Base-by-base conservation (phyloP, 1,140 invertebrate genomes). In the Triops longicaudatus region DNA sequence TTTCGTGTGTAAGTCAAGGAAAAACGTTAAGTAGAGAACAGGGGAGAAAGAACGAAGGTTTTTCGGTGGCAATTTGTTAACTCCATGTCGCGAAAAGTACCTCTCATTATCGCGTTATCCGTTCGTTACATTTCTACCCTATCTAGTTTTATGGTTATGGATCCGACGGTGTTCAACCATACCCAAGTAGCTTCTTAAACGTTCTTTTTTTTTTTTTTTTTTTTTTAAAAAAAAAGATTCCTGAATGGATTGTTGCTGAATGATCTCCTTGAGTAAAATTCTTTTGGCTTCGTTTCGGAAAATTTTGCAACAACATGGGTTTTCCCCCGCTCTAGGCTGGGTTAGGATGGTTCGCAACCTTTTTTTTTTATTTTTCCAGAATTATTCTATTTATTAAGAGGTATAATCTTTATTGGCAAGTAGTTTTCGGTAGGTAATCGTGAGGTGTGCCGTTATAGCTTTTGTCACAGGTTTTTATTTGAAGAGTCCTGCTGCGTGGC, bases 371-470 rank as follows among this genome's bases (percentile, higher is more conserved):
- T 2, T 37, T 37, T 37, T 7, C 31, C 2, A 37, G 7, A 37
- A 37, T 9, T 22, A 22, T 63, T 63, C 3, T 1, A 63, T n/a
- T 63, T 22, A 22, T 17, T 17, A 6, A 10, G 50, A 22, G 50
- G 50, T 63, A 0, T 50, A 63, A 14, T 63, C 22, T 63, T 22
- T 37, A 37, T 37, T 37, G 31, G 31, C 31, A 37, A 37, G 50
- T 9, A 22, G n/a, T 63, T 63, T 22, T 12, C 5, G 10, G 3
- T 22, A 0, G 6, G 50, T 14, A 10, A 63, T 22, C 50, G n/a
- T 63, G 50, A 63, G 50, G 50, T 63, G 50, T 63, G 50, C 50
- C 17, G 14, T 63, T 63, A 63, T 63, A n/a, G 50, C 50, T 63
- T 63, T 63, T 63, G 50, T 63, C 50, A 63, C 14, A 63, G 50